Percentiles rank a stretch among this genome's conserved stretches.
Conservation (phyloP, 2,888 invertebrate genomes). For the Coronaproctus castanopsis region DNA sequence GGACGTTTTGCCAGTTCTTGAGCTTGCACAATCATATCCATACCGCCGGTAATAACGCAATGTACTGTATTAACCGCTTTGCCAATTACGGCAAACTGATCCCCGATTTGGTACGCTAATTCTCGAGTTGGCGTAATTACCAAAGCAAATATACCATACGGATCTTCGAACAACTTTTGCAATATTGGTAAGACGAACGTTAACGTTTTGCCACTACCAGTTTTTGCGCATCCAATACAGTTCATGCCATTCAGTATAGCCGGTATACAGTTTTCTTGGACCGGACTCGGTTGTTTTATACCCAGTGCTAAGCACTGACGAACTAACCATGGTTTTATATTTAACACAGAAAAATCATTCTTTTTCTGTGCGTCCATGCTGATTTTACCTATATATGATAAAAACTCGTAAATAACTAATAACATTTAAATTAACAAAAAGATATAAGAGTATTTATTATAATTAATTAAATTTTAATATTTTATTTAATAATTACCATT, state of each 20-base stretch:
- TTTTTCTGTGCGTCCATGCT: neutral
- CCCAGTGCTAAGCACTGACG: slow-evolving; percentile 30
- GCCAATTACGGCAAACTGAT: slow-evolving; percentile 83
- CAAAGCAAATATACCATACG: slow-evolving; percentile 86
- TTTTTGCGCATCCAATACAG: slow-evolving; percentile 90
- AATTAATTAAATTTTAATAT: no score
- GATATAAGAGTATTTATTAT: no score
- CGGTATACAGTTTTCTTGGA: slow-evolving; percentile 63
- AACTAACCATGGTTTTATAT: neutral
- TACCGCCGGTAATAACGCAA: slow-evolving; percentile 82
- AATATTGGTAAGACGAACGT: slow-evolving; percentile 90
- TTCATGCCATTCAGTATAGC: slow-evolving; percentile 56
- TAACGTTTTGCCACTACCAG: slow-evolving; percentile 94
- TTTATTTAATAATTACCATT: no score
- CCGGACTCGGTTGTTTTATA: slow-evolving; percentile 54
- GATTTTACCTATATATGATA: no score
- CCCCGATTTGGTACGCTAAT: slow-evolving; percentile 78
- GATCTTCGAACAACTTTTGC: slow-evolving; percentile 78
- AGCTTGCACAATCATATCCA: slow-evolving; percentile 77
- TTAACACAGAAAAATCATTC: neutral
- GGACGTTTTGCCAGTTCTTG: slow-evolving; percentile 61
- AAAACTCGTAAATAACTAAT: no score
- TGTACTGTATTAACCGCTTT: slow-evolving; percentile 66
- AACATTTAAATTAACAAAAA: no score
- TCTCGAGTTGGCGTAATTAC: slow-evolving; percentile 89